phyloP scores from a whole-genome alignment of 1,140 invertebrate species.

The Drosophila tsacasi region DNA sequence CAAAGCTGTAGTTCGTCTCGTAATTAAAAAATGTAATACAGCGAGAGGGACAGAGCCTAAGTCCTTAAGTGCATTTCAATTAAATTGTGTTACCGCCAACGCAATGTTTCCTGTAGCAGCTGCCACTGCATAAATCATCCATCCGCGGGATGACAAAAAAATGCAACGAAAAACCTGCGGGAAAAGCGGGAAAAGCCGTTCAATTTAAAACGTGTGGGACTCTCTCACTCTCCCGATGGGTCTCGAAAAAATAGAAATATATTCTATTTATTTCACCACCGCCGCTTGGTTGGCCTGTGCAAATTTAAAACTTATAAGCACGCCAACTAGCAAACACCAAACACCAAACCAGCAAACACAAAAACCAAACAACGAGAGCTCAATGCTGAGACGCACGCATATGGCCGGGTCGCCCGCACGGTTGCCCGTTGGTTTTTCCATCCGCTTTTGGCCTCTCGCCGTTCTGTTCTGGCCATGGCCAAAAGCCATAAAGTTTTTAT shows the following conservation, averaged over 20 bases:
- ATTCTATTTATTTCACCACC: slow-evolving; percentile 41
- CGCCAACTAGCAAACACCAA: slow-evolving; percentile 60
- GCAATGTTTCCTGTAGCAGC: slow-evolving; percentile 9
- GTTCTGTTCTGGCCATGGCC: slow-evolving; percentile 38
- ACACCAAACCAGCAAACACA: slow-evolving; percentile 29
- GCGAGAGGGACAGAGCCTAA: slow-evolving; percentile 23
- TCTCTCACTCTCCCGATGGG: neutral
- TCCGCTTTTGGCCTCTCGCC: slow-evolving; percentile 12
- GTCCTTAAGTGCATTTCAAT: slow-evolving; percentile 79
- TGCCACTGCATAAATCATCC: slow-evolving; percentile 66
- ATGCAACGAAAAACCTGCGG: slow-evolving; percentile 12
- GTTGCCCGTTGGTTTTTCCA: slow-evolving; percentile 20
- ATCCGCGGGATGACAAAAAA: slow-evolving; percentile 37
- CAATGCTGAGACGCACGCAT: slow-evolving; percentile 66
- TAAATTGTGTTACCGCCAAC: slow-evolving; percentile 49
- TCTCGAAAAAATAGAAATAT: slow-evolving; percentile 24
- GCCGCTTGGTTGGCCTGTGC: slow-evolving; percentile 29
- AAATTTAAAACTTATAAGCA: slow-evolving; percentile 82
- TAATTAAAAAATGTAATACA: slow-evolving; percentile 42
- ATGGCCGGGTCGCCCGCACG: slow-evolving; percentile 3
- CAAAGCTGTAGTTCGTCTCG: slow-evolving; percentile 21
- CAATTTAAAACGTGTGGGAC: slow-evolving; percentile 75
- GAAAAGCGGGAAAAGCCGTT: slow-evolving; percentile 53
- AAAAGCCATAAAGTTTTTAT: slow-evolving; percentile 83
- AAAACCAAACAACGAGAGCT: slow-evolving; percentile 22